Percentiles rank a stretch among this genome's conserved stretches.
Conservation (phyloP, 2,113 vertebrate species). For the Acrocephalus kingi region DNA sequence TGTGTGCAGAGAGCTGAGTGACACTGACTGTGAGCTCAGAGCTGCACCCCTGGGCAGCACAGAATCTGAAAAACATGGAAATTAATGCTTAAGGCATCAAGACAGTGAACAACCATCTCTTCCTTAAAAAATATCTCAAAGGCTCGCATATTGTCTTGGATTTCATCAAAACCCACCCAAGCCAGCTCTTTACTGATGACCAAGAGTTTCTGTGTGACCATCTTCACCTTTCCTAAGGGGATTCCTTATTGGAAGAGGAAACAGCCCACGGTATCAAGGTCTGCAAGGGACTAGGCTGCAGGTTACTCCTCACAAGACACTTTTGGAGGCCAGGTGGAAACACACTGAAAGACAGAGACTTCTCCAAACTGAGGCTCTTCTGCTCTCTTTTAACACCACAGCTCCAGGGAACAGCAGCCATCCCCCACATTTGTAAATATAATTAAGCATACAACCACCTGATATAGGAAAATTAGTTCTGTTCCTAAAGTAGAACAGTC, state of each 20-base stretch:
- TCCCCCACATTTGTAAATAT: background rate
- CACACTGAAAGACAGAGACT: background rate
- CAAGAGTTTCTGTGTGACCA: background rate
- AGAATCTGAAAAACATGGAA: no score
- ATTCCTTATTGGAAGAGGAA: background rate
- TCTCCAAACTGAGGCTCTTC: background rate
- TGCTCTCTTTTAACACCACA: background rate
- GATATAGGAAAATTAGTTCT: fast-evolving
- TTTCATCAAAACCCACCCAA: background rate
- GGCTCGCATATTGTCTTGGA: background rate
- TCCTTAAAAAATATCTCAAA: background rate
- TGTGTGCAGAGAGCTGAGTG: no score
- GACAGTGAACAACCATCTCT: background rate
- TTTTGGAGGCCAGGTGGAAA: background rate
- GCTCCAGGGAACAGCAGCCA: background rate
- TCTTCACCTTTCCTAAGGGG: background rate
- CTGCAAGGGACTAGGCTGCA: background rate
- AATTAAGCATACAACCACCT: background rate
- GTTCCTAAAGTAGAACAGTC: background rate
- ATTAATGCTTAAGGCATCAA: no score
- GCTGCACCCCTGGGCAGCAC: no score
- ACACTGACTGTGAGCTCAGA: no score
- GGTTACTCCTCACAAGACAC: background rate
- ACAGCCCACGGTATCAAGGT: fast-evolving
- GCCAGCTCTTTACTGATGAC: no score